Percentiles rank a stretch among this genome's conserved stretches.
Evolutionary conservation across 2,113 vertebrate genomes (phyloP).

Genomic region (Rhinichthys klamathensis): DNA sequence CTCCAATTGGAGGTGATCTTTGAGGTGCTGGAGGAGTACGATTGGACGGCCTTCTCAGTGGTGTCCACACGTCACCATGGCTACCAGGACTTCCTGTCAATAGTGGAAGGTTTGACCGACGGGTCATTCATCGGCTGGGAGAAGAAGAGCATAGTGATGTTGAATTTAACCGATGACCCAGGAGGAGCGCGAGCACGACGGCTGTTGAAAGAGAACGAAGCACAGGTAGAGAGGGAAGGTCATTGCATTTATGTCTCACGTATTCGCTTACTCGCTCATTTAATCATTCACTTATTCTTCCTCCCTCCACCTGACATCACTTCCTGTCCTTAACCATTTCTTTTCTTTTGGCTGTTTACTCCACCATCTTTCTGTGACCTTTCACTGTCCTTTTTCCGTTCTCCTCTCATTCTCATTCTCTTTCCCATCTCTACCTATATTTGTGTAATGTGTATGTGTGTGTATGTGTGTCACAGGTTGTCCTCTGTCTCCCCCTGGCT

Average conservation of each 20-base stretch:
- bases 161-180: conserved; percentile 87
- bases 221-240: conserved; percentile 80
- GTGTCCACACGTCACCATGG: conserved; percentile 90
- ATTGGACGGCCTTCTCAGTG: conserved; percentile 92
- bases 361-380: conserved; percentile 63
- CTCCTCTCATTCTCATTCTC: conserved; percentile 44
- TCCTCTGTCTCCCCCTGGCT: conserved; percentile 41
- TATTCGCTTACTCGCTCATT: conserved; percentile 1
- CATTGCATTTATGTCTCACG: conserved; percentile 15
- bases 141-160: conserved; percentile 89
- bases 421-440: conserved; percentile 35
- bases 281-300: conserved; percentile 50
- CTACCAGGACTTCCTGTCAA: conserved; percentile 89
- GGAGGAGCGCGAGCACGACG: conserved; percentile 82
- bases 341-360: neutral
- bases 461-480: conserved; percentile 55
- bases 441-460: conserved; percentile 42
- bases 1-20: conserved; percentile 94
- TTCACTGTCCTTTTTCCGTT: conserved; percentile 69
- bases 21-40: conserved; percentile 94
- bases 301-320: conserved; percentile 59
- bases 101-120: conserved; percentile 91
- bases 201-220: conserved; percentile 88
- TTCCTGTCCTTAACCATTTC: conserved; percentile 40
- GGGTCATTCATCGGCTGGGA: conserved; percentile 96